These are phyloP conservation scores for Pomatorhinus ruficollis DNA, from an alignment of 2,113 vertebrate species.

Conservation along the genomic window DNA sequence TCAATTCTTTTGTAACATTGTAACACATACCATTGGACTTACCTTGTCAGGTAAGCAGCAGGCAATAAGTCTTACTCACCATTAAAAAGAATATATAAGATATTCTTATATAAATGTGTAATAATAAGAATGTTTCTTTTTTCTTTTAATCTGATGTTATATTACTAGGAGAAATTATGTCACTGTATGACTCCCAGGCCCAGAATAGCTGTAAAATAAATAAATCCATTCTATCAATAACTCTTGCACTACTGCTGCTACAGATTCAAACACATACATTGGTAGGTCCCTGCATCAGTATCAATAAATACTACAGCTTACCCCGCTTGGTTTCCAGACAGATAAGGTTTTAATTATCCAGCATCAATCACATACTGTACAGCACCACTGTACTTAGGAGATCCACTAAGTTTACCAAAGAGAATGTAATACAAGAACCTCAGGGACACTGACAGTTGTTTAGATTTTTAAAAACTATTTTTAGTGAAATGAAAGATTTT, in stretches of 20 bases:
- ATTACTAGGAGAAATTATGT: not conserved
- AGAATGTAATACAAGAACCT: not conserved
- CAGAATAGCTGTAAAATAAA: slow-evolving; percentile 23
- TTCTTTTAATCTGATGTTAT: slow-evolving; percentile 8
- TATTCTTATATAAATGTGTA: not conserved
- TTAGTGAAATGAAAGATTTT: not conserved
- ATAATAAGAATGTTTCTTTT: not conserved
- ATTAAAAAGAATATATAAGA: not conserved
- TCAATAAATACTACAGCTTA: not conserved
- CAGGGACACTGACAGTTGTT: not conserved
- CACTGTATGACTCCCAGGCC: not conserved
- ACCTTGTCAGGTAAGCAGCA: not conserved
- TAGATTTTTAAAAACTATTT: not conserved
- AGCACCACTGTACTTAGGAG: not conserved
- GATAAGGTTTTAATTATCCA: slow-evolving; percentile 23
- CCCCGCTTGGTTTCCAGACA: not conserved
- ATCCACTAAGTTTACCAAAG: not conserved
- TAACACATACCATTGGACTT: slow-evolving; percentile 8
- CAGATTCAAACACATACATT: not conserved
- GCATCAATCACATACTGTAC: not conserved
- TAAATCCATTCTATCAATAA: not conserved
- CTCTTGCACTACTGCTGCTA: not conserved
- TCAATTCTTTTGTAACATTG: slow-evolving; percentile 6
- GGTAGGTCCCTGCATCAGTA: not conserved
- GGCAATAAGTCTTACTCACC: slow-evolving; percentile 1